Conservation (phyloP, 2,888 invertebrate species). For the Lasioglossum morio region DNA sequence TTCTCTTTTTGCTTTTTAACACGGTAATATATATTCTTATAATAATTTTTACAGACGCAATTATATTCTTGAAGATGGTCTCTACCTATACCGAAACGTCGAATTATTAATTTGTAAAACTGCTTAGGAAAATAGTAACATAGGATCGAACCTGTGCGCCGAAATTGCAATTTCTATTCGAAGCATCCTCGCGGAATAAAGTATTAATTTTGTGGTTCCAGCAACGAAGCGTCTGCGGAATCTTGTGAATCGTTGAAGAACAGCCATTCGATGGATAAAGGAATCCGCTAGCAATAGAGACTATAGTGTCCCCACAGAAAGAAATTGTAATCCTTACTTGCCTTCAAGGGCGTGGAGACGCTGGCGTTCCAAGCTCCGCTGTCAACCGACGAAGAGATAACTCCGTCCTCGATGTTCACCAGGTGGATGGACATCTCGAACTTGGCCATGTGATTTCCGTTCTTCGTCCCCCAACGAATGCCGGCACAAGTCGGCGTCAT, state of each 20-base stretch:
- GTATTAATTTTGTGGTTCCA: neutral
- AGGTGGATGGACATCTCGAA: conserved; percentile 76
- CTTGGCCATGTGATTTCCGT: conserved; percentile 77
- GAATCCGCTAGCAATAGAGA: neutral
- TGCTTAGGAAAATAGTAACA: too few relatives aligned
- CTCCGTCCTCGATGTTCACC: conserved; percentile 90
- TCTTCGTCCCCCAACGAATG: conserved; percentile 75
- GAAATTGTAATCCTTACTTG: conserved; percentile 28
- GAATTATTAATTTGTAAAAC: too few relatives aligned
- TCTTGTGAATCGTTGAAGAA: too few relatives aligned
- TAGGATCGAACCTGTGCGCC: too few relatives aligned
- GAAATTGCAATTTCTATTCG: too few relatives aligned
- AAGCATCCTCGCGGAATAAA: neutral
- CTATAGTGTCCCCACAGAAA: neutral
- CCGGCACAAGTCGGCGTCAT: conserved; percentile 76
- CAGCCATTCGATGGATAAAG: too few relatives aligned
- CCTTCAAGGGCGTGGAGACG: conserved; percentile 88
- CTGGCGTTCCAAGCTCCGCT: conserved; percentile 92
- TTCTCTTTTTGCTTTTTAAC: too few relatives aligned
- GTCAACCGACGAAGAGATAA: conserved; percentile 82
- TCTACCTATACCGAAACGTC: too few relatives aligned
- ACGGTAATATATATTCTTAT: too few relatives aligned
- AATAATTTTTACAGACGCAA: too few relatives aligned
- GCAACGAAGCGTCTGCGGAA: neutral
- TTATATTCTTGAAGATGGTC: too few relatives aligned